Evolutionary conservation across 1,140 invertebrate genomes (phyloP).

Genomic region (Cherax destructor): DNA sequence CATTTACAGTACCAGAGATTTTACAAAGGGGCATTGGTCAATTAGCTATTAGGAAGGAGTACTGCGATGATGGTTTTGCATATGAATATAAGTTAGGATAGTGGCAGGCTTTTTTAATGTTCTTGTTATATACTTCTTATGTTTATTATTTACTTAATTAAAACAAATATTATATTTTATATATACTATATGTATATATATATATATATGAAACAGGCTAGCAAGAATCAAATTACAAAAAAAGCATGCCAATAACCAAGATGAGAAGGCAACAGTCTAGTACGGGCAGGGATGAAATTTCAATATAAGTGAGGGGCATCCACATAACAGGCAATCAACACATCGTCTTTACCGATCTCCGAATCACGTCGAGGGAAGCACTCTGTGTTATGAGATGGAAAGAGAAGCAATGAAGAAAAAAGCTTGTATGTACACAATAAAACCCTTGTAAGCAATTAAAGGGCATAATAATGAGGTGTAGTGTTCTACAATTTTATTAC

Average conservation of each 20-base stretch:
- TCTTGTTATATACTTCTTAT: not conserved
- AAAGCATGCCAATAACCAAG: not conserved
- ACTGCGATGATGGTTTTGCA: not conserved
- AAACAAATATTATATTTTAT: not conserved
- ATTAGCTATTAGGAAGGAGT: not conserved
- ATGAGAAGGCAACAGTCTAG: constrained; percentile 3
- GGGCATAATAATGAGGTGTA: not conserved
- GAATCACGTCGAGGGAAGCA: constrained; percentile 71
- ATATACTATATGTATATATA: too few relatives aligned
- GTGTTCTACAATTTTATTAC: not conserved
- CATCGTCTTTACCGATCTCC: constrained; percentile 71
- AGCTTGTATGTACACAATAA: constrained; percentile 30
- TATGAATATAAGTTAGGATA: not conserved
- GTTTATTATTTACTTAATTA: not conserved
- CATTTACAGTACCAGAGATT: constrained; percentile 1
- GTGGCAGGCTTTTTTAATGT: not conserved
- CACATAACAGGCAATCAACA: constrained; percentile 62
- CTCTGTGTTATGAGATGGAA: constrained; percentile 68
- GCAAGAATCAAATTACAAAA: not conserved
- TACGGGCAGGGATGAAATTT: not conserved
- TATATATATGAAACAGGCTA: not conserved
- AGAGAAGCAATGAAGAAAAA: constrained; percentile 32
- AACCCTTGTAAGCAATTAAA: constrained; percentile 45
- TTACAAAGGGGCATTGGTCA: constrained; percentile 3
- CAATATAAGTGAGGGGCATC: constrained; percentile 37